phyloP scores from a whole-genome alignment of 2,888 invertebrate species.

The Cheilosia urbana region DNA sequence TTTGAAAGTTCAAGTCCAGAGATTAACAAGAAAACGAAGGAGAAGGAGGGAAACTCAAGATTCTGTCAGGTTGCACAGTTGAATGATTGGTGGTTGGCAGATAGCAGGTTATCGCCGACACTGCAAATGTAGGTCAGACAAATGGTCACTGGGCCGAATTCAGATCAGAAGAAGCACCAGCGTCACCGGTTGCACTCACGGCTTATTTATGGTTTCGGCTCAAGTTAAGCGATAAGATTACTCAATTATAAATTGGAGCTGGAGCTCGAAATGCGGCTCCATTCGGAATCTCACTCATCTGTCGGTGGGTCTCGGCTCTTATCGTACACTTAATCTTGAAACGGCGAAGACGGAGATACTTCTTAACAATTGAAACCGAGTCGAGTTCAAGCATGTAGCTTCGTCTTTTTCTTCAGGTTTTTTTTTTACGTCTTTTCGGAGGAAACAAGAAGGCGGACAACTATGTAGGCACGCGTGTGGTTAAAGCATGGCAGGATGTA shows the following conservation, averaged over 20 bases:
- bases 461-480: constrained; percentile 15
- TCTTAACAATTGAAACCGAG: constrained; percentile 63
- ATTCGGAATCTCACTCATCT: constrained; percentile 51
- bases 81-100: constrained; percentile 70
- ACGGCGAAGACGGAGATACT: constrained; percentile 50
- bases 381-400: constrained; percentile 45
- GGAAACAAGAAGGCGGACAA: constrained; percentile 63
- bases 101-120: constrained; percentile 58
- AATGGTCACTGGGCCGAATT: constrained; percentile 45
- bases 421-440: constrained; percentile 17
- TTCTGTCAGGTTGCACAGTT: constrained; percentile 65
- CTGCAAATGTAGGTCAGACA: constrained; percentile 63
- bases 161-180: constrained; percentile 22
- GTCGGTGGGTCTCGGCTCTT: constrained; percentile 45
- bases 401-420: background rate
- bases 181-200: constrained; percentile 34
- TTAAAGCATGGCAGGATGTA: constrained; percentile 66
- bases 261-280: constrained; percentile 34
- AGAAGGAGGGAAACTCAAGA: constrained; percentile 46
- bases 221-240: constrained; percentile 71
- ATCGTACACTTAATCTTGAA: constrained; percentile 67
- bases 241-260: constrained; percentile 69
- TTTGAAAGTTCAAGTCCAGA: constrained; percentile 54
- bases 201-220: constrained; percentile 67
- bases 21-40: constrained; percentile 18